Evolutionary conservation across 2,888 invertebrate genomes (phyloP).

Genomic region (Liopterus haemorrhoidalis): DNA sequence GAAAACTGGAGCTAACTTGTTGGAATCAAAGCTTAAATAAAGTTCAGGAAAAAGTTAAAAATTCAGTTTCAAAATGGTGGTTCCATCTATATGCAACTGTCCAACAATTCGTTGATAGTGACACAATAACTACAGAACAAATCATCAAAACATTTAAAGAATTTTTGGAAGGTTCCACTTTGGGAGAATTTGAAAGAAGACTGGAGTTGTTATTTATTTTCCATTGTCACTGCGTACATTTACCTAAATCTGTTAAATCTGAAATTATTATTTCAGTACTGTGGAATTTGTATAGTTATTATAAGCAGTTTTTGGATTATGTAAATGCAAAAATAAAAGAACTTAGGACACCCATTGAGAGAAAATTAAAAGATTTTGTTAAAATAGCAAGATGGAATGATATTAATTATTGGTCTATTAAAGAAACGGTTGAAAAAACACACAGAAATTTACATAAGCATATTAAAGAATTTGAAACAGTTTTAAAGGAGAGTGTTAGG

Average conservation of each 20-base stretch:
- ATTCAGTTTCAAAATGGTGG: slow-evolving; percentile 81
- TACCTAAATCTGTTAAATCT: slow-evolving; percentile 45
- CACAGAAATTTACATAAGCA: slow-evolving; percentile 83
- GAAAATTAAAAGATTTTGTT: slow-evolving; percentile 85
- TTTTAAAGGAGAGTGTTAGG: slow-evolving; percentile 50
- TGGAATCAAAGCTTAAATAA: slow-evolving; percentile 81
- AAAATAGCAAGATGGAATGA: slow-evolving; percentile 95
- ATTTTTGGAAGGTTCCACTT: slow-evolving; percentile 75
- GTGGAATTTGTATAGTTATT: slow-evolving; percentile 81
- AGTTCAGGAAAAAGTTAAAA: slow-evolving; percentile 58
- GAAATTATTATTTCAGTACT: slow-evolving; percentile 60
- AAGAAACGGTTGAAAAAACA: slow-evolving; percentile 79
- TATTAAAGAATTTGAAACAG: slow-evolving; percentile 75
- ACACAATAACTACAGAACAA: slow-evolving; percentile 41
- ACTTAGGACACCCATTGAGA: slow-evolving; percentile 77
- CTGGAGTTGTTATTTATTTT: slow-evolving; percentile 73
- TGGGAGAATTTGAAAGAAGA: slow-evolving; percentile 78
- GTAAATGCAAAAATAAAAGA: slow-evolving; percentile 61
- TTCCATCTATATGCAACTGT: slow-evolving; percentile 75
- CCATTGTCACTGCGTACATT: slow-evolving; percentile 69
- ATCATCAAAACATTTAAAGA: slow-evolving; percentile 61
- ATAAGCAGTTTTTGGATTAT: slow-evolving; percentile 66
- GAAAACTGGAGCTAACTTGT: slow-evolving; percentile 78
- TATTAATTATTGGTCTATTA: slow-evolving; percentile 88
- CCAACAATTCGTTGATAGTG: slow-evolving; percentile 52